Percentiles rank a stretch among this genome's conserved stretches.
phyloP scores from a whole-genome alignment of 1,140 invertebrate genomes.

The Halesus radiatus region DNA sequence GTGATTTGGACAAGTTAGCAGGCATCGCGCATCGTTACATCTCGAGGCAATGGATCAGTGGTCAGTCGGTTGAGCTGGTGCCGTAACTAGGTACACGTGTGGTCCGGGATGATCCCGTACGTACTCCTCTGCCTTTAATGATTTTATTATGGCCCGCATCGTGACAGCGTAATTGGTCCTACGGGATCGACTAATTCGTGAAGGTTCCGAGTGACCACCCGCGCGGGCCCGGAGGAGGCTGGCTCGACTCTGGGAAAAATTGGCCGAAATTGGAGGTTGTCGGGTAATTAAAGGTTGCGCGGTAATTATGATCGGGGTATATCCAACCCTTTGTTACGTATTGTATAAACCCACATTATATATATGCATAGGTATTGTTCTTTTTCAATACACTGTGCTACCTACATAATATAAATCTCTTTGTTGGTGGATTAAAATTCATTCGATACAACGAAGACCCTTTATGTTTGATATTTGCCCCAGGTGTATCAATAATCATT shows the following conservation, averaged over 20 bases:
- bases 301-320: constrained; percentile 32
- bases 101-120: constrained; percentile 43
- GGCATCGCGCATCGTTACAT: constrained; percentile 16
- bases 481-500: background rate
- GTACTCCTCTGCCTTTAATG: constrained; percentile 36
- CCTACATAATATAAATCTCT: too few relatives aligned
- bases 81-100: constrained; percentile 52
- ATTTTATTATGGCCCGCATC: constrained; percentile 56
- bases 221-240: background rate
- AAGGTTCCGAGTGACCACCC: constrained; percentile 33
- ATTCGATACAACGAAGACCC: too few relatives aligned
- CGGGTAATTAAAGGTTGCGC: constrained; percentile 1
- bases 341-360: too few relatives aligned
- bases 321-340: too few relatives aligned
- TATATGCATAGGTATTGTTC: too few relatives aligned
- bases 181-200: constrained; percentile 46
- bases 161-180: constrained; percentile 57
- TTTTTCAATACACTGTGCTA: too few relatives aligned
- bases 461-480: too few relatives aligned
- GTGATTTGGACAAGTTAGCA: constrained; percentile 41
- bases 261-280: constrained; percentile 10
- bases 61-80: background rate
- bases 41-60: background rate
- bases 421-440: too few relatives aligned
- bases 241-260: constrained; percentile 7